These are phyloP conservation scores for Tribolium freemani DNA, from an alignment of 2,888 invertebrate genomes.

Conservation along the genomic window DNA sequence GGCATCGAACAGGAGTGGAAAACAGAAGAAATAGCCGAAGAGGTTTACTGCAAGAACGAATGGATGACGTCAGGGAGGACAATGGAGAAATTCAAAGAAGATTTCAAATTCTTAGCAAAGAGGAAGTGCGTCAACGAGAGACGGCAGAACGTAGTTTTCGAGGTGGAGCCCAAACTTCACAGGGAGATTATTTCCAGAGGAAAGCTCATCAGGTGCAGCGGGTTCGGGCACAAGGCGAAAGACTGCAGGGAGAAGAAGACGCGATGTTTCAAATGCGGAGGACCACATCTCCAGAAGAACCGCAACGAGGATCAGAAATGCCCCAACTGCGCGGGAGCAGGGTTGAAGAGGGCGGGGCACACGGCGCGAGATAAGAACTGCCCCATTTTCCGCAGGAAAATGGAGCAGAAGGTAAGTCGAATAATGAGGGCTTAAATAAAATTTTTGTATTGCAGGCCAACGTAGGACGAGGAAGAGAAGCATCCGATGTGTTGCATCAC, in stretches of 20 bases:
- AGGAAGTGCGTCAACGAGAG: not conserved
- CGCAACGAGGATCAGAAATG: not conserved
- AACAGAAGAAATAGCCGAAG: not conserved
- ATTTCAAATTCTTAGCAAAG: constrained; percentile 5
- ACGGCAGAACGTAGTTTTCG: constrained; percentile 1
- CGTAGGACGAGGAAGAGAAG: constrained; percentile 28
- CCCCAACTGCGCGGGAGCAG: not conserved
- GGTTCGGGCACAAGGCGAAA: not conserved
- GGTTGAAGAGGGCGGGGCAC: not conserved
- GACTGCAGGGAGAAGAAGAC: not conserved
- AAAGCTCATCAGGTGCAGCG: not conserved
- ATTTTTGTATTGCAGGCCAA: constrained; percentile 17
- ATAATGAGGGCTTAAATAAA: not conserved
- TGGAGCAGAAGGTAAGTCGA: not conserved
- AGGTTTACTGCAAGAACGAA: not conserved
- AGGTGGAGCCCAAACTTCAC: constrained; percentile 2
- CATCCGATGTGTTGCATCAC: not conserved
- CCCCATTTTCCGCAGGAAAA: not conserved
- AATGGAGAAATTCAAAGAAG: not conserved
- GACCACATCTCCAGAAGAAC: not conserved
- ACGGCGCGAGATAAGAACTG: not conserved
- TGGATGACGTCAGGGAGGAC: not conserved
- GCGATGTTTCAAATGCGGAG: constrained; percentile 1
- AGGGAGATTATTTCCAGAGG: not conserved
- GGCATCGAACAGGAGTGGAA: not conserved